Evolutionary conservation across 2,797 vertebrate genomes (phyloP), one percentile per base, ranked within the genome.

Genomic region (Australoheros facetus): DNA sequence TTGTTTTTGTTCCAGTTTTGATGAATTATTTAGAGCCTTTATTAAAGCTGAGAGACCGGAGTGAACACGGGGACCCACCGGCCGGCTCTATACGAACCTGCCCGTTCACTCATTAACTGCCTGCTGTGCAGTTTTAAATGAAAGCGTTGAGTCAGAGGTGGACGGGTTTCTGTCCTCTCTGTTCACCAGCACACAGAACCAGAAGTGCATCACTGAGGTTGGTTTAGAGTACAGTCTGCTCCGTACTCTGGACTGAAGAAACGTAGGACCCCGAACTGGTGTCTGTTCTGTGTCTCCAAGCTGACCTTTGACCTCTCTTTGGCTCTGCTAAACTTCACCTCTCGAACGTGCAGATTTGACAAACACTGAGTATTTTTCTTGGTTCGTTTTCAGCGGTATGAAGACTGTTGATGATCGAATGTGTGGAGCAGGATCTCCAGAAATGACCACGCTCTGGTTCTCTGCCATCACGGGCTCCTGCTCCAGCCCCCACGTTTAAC

Each of bases 371-470:
- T 91, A 71, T 89, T 92, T 73, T 88, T 75, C 85, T 92, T 92
- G 87, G 91, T 90, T 85, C 83, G 79, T 45, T 62, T 85, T 90
- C 83, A 87, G 87, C 7, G 78, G 82, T 87, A 39, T 85, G 81
- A 87, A 85, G 80, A 60, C 1, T 60, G 87, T 92, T 90, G 91
- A 93, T 92, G 87, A 93, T 90, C 89, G 84, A 87, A 86, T 19
- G 56, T 39, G 78, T 73, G 80, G 80, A 77, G 72, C 54, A 9
- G 76, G 32, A 32, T 7, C 32, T 32, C 32, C 32, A 32, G 32
- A 32, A 28, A 32, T 32, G 28, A 28, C 28, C 28, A 28, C 28
- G 28, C 28, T 28, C 32, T 32, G 32, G 32, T 32, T 32, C 30
- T 32, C 5, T 32, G 30, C 30, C 30, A 32, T 32, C 30, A 32